Base-by-base conservation (phyloP, 1,140 invertebrate genomes). In the Luehdorfia chinensis region DNA sequence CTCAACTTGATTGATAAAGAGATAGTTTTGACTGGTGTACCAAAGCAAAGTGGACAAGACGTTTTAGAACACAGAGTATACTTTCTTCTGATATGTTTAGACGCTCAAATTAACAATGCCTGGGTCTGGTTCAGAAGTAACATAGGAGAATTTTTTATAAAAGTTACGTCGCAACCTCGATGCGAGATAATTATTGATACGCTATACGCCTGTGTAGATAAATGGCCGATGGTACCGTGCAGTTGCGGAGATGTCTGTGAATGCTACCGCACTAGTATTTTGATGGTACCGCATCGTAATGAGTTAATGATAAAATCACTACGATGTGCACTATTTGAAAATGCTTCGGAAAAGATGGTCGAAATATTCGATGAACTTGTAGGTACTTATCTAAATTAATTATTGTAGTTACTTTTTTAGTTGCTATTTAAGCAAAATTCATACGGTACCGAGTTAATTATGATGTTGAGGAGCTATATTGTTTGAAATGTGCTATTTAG, bases 51-150 rank as follows among this genome's bases (percentile, higher is more conserved):
- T 54, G 61, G 53, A 4, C 68, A 73, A 55, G 75, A 78, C 32
- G 39, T 74, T 25, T 44, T 48, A 50, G 74, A 80, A 25, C 65
- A 78, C 16, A 85, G 84, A 43, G 18, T 85, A 5, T 73, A 69
- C 55, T 56, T 85, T 13, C 70, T 74, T 65, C 50, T 85, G 28
- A 66, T 72, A 36, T 84, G 79, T 37, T 51, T 85, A 4, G 78
- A 70, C 52, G 73, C 68, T 11, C 72, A 76, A 66, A 43, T 65
- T 6, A 65, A 60, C 2, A 84, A 78, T 41, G 51, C 63, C 1
- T 84, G 78, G 79, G 66, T 85, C 47, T 85, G 81, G 81, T 78
- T 85, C 44, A 59, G 50, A 52, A 72, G 75, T 32, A 65, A 72
- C 13, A 32, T 71, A 3, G 79, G 81, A 4, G 74, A 84, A 50